Base-by-base conservation (phyloP, 35 echinoderm and acorn worm genomes). In the Amphiura filiformis region DNA sequence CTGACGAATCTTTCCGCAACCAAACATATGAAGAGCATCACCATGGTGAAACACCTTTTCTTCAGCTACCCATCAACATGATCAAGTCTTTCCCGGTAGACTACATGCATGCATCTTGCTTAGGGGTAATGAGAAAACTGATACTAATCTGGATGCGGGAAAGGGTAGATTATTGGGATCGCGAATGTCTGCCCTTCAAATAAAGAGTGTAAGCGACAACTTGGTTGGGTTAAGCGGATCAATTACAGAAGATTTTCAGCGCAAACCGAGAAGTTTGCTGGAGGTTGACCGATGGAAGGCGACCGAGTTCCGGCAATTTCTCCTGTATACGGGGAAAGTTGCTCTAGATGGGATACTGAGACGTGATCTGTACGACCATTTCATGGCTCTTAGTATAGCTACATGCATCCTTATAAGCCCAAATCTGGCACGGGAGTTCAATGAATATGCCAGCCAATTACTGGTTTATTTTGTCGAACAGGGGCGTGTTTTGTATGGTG, bases 31-130 rank as follows among this genome's bases (percentile, higher is more conserved):
- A 87, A 9, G 38, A 61, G 37, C 84, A 90, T 81, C 88, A 94
- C 70, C 31, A 81, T 41, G 93, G 82, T 11, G 26, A 39, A 86
- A 39, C 88, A 78, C 77, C 82, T 39, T 57, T 40, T 20, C 12
- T 42, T 30, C 1, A 79, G 23, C 1, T 20, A 36, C 86, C 82
- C 14, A 90, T 94, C 17, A 88, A 88, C 13, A 90, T 94, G 85
- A 88, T 94, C 20, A 39, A n/a, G 37, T 28, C 65, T 35, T 96
- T 92, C 31, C 90, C 90, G 13, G 75, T 89, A 76, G 90, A 96
- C 38, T 96, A 96, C 52, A 92, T 96, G 94, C 94, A 96, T 56
- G 28, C 88, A 13, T 80, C 92, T 22, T 96, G 89, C 57, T 78
- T 92, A 56, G 94, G 90, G 40, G 87, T 92, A 1, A 64, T 88